A percentile compares a stretch with the other conserved stretches of the same genome.
These are phyloP conservation scores for Onychostruthus taczanowskii DNA, from an alignment of 2,113 vertebrate species.

Conservation along the genomic window DNA sequence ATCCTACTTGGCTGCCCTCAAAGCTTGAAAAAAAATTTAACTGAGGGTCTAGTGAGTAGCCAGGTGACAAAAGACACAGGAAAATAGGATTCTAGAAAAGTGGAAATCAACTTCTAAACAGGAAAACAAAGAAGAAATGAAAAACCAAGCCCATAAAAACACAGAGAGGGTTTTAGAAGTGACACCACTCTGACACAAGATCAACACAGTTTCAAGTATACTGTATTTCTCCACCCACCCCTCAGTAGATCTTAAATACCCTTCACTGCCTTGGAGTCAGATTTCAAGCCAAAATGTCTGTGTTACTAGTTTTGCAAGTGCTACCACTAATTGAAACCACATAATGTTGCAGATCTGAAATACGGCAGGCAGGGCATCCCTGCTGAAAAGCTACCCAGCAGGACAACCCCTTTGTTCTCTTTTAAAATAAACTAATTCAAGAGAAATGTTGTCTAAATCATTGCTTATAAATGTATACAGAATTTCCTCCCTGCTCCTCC, in stretches of 20 bases:
- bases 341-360: slow-evolving; percentile 58
- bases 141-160: background rate
- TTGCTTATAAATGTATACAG: slow-evolving; percentile 38
- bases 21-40: background rate
- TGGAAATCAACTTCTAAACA: background rate
- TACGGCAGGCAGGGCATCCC: slow-evolving; percentile 53
- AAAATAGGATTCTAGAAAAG: background rate
- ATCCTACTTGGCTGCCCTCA: background rate
- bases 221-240: background rate
- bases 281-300: slow-evolving; percentile 62
- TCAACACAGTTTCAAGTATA: slow-evolving; percentile 14
- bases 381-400: slow-evolving; percentile 65
- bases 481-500: background rate
- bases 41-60: background rate
- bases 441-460: slow-evolving; percentile 49
- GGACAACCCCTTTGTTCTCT: slow-evolving; percentile 66
- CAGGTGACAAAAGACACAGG: background rate
- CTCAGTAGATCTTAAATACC: slow-evolving; percentile 15
- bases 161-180: background rate
- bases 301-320: slow-evolving; percentile 67
- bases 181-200: slow-evolving; percentile 9
- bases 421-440: slow-evolving; percentile 61
- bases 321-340: slow-evolving; percentile 71
- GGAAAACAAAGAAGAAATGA: background rate
- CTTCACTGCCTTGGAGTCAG: slow-evolving; percentile 44